Evolutionary conservation across 1,140 invertebrate genomes (phyloP), one percentile per base, ranked within the genome.

Genomic region (Drosophila jambulina): DNA sequence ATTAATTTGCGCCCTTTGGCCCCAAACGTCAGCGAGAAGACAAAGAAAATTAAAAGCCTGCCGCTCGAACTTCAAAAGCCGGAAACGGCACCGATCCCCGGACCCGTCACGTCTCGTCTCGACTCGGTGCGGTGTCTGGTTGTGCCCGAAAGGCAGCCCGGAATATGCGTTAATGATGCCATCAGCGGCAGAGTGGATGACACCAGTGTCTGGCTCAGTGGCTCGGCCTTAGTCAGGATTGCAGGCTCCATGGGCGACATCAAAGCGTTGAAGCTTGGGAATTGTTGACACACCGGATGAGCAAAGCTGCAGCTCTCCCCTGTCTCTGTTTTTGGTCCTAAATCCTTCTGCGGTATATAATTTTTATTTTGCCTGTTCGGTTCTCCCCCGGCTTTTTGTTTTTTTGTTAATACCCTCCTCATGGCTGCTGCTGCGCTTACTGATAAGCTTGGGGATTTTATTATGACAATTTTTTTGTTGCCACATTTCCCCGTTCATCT

Each of bases 251-350:
- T 56, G 57, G 72, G 62, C 78, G 70, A 91, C 88, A 87, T 91
- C 88, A 91, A 91, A 91, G 88, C 83, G 88, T 91, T 91, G 74
- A 91, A 87, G 88, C 87, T 87, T 91, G 87, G 78, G 78, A 91
- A 91, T 91, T 91, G 88, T 91, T 91, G 83, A 91, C 88, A 91
- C 88, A 91, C 87, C 87, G 88, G 87, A 91, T 91, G 78, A 91
- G 76, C 83, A 85, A 51, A 78, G 60, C 76, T 51, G 42, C 21
- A 46, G 46, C 67, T 40, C 64, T 49, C 58, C 53, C 48, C 43
- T 40, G 61, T 53, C 62, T 64, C n/a, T 48, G 15, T 43, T 56
- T 56, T 56, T 56, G 34, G 34, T 40, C 68, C 45, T 36, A 78
- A 68, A 78, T 76, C 72, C 63, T 53, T 51, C 34, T 49, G 74